These are phyloP conservation scores for Cheilosia soror DNA, from an alignment of 2,888 invertebrate genomes.

Conservation along the genomic window DNA sequence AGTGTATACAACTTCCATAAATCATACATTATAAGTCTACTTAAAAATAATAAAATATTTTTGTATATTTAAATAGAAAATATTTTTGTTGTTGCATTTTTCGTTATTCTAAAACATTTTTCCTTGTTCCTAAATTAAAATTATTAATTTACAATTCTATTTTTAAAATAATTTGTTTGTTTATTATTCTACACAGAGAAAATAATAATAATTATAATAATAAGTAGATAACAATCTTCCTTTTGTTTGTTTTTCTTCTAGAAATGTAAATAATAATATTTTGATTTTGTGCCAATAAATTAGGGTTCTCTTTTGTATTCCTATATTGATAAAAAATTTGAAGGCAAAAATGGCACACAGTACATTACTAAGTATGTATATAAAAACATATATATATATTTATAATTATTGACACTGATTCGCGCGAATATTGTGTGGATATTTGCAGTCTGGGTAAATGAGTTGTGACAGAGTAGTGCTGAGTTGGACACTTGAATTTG, in stretches of 20 bases:
- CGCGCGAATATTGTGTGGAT: neutral
- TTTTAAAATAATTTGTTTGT: slow-evolving; percentile 11
- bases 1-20: slow-evolving; percentile 61
- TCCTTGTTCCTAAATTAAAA: neutral
- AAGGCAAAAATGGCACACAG: slow-evolving; percentile 74
- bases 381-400: neutral
- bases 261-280: slow-evolving; percentile 31
- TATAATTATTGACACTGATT: slow-evolving; percentile 6
- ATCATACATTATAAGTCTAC: slow-evolving; percentile 38
- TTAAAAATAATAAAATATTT: slow-evolving; percentile 47
- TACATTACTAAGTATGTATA: slow-evolving; percentile 49
- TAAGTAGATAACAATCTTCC: slow-evolving; percentile 37
- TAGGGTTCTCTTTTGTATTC: slow-evolving; percentile 29
- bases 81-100: slow-evolving; percentile 38
- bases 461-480: neutral
- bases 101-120: slow-evolving; percentile 23
- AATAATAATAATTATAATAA: slow-evolving; percentile 16
- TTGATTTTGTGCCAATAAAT: slow-evolving; percentile 75
- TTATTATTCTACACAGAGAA: slow-evolving; percentile 28
- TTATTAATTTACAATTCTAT: slow-evolving; percentile 29
- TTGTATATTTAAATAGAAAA: slow-evolving; percentile 46
- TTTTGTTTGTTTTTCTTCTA: slow-evolving; percentile 42
- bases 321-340: slow-evolving; percentile 43
- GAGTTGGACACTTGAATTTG: too few relatives aligned
- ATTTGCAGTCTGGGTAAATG: neutral